Evolutionary conservation across 1,140 invertebrate species (phyloP).

Genomic region (Lordiphosa mommai): DNA sequence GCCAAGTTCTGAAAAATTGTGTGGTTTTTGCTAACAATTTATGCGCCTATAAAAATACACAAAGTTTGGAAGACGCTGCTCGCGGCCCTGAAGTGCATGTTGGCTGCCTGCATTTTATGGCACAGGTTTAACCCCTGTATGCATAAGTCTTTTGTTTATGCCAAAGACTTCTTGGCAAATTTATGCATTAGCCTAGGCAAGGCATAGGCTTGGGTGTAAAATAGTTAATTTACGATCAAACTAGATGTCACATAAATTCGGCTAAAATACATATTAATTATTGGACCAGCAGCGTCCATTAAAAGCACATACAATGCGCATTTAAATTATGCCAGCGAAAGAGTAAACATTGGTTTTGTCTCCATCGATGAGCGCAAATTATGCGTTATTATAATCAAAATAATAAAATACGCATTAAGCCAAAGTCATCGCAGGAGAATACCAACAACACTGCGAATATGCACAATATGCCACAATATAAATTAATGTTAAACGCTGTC

Average conservation of each 20-base stretch:
- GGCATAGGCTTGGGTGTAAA: conserved; percentile 13
- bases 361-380: conserved; percentile 5
- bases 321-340: conserved; percentile 38
- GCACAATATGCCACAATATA: conserved; percentile 7
- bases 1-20: conserved; percentile 39
- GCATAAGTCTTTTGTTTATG: conserved; percentile 64
- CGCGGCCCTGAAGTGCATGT: conserved; percentile 50
- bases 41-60: conserved; percentile 50
- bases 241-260: conserved; percentile 33
- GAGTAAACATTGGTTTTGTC: conserved; percentile 15
- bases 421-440: conserved; percentile 15
- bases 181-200: conserved; percentile 27
- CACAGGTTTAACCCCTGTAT: conserved; percentile 37
- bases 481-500: conserved; percentile 50
- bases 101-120: conserved; percentile 16
- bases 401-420: conserved; percentile 34
- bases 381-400: conserved; percentile 27
- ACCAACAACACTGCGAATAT: conserved; percentile 10
- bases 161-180: conserved; percentile 32
- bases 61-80: conserved; percentile 21
- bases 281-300: conserved; percentile 14
- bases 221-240: conserved; percentile 39
- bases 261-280: conserved; percentile 41
- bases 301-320: conserved; percentile 12
- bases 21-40: conserved; percentile 32